A percentile compares a stretch with the other conserved stretches of the same genome.
These are phyloP conservation scores for Brachionus sp. DNA, from an alignment of 1,140 invertebrate species.

Conservation along the genomic window DNA sequence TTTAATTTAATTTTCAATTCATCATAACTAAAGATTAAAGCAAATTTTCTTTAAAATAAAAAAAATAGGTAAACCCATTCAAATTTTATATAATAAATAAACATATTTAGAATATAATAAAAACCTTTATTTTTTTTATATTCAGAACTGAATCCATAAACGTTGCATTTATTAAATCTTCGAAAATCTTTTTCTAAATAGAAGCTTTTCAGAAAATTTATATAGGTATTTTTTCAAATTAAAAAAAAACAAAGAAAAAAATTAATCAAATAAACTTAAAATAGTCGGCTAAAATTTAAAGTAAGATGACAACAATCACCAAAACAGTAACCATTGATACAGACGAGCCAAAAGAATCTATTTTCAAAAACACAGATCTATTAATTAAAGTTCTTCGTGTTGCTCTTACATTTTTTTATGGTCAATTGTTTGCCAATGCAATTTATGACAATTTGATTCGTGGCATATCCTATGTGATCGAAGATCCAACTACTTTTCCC, in stretches of 20 bases:
- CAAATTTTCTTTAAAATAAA: not conserved
- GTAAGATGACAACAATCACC: not conserved
- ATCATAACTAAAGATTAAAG: not conserved
- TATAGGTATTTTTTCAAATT: not conserved
- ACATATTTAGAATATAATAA: slow-evolving; percentile 6
- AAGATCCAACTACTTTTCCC: slow-evolving; percentile 19
- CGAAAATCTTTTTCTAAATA: not conserved
- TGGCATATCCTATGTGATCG: not conserved
- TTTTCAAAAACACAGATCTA: not conserved
- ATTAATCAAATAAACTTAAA: too few relatives aligned
- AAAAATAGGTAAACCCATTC: not conserved
- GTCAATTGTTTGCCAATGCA: slow-evolving; percentile 35
- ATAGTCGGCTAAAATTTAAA: too few relatives aligned
- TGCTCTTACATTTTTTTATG: slow-evolving; percentile 41
- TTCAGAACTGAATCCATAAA: not conserved
- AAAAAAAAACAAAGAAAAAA: too few relatives aligned
- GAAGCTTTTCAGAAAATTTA: not conserved
- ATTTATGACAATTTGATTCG: slow-evolving; percentile 41
- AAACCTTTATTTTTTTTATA: not conserved
- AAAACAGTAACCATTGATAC: not conserved
- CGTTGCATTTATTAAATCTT: not conserved
- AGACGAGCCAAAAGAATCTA: not conserved
- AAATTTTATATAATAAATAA: not conserved
- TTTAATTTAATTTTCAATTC: slow-evolving; percentile 12
- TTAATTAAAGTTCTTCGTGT: not conserved